Conservation (phyloP, 2,888 invertebrate genomes). For the Dasypogon diadema region DNA sequence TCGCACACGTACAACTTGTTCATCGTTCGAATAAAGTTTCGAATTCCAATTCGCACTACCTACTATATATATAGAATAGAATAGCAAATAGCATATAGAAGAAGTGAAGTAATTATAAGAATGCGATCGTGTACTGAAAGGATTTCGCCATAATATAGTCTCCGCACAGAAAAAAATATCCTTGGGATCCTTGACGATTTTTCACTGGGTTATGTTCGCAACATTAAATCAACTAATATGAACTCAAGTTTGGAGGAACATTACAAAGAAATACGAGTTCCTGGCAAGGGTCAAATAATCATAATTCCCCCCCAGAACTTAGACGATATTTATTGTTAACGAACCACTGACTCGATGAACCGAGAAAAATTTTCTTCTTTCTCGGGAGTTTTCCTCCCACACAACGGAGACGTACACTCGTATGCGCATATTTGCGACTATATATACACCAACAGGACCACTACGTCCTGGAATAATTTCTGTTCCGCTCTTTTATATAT, state of each 20-base stretch:
- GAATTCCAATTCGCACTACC: slow-evolving; percentile 31
- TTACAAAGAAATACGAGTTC: slow-evolving; percentile 26
- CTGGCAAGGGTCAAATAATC: slow-evolving; percentile 54
- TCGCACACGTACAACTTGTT: slow-evolving; percentile 49
- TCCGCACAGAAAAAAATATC: slow-evolving; percentile 21
- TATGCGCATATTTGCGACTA: background rate
- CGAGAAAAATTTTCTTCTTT: slow-evolving; percentile 53
- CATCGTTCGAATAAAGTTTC: slow-evolving; percentile 36
- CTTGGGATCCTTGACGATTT: slow-evolving; percentile 8
- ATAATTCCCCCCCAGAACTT: slow-evolving; percentile 54
- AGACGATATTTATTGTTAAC: slow-evolving; percentile 57
- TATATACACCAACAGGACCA: slow-evolving; percentile 23
- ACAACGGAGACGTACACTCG: background rate
- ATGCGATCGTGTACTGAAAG: background rate
- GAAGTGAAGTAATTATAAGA: slow-evolving; percentile 4
- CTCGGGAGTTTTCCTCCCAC: background rate
- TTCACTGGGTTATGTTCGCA: slow-evolving; percentile 66
- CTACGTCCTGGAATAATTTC: slow-evolving; percentile 19
- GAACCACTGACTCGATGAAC: slow-evolving; percentile 57
- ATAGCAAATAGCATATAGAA: too few species aligned
- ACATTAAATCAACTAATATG: slow-evolving; percentile 68
- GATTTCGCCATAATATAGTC: slow-evolving; percentile 7
- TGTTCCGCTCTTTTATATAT: slow-evolving; percentile 28
- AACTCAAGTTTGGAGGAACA: slow-evolving; percentile 60
- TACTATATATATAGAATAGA: too few species aligned